phyloP scores from a whole-genome alignment of 2,113 vertebrate genomes.

The Dendropsophus ebraccatus region DNA sequence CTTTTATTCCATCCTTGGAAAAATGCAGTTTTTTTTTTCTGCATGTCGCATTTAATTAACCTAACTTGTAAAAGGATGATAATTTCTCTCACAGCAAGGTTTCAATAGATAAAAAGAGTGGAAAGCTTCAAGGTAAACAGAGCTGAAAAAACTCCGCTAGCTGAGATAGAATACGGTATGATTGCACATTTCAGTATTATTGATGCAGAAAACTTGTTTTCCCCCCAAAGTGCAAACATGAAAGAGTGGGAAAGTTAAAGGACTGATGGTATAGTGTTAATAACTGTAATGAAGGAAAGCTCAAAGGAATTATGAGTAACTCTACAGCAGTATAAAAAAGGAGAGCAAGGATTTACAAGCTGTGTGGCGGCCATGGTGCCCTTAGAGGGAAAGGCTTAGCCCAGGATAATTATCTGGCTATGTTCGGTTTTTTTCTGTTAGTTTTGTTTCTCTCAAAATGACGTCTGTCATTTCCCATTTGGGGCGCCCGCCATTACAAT shows the following conservation, averaged over 20 bases:
- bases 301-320: background rate
- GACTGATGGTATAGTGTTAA: background rate
- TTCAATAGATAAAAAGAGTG: conserved; percentile 41
- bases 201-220: conserved; percentile 24
- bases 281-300: background rate
- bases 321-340: background rate
- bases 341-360: background rate
- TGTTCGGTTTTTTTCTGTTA: too few relatives aligned
- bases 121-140: conserved; percentile 48
- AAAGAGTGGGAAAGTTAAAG: conserved; percentile 23
- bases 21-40: conserved; percentile 18
- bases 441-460: too few relatives aligned
- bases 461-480: too few relatives aligned
- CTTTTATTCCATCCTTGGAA: conserved; percentile 8
- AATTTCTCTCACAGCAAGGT: conserved; percentile 45
- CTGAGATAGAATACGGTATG: conserved; percentile 6
- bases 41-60: conserved; percentile 46
- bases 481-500: too few relatives aligned
- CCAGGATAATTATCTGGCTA: too few relatives aligned
- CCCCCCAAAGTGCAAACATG: background rate
- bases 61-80: conserved; percentile 43
- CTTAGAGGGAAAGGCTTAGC: background rate
- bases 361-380: background rate
- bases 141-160: conserved; percentile 31
- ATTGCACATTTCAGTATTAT: conserved; percentile 10